phyloP scores from a whole-genome alignment of 2,113 vertebrate genomes.

The Pampusana beccarii region DNA sequence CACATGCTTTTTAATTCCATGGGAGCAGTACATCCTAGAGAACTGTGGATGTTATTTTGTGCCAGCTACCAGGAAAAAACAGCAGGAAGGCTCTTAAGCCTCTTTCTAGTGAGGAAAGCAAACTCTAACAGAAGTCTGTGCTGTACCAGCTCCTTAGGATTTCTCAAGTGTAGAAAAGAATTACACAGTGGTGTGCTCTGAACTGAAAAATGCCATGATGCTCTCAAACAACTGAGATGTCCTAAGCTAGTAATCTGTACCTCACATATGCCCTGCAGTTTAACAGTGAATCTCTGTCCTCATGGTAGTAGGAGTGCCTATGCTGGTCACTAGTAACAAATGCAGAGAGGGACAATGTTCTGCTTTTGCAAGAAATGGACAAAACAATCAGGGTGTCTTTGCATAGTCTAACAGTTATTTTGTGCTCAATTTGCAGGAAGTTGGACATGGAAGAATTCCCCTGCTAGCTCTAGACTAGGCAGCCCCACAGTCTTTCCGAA shows the following conservation, averaged over 20 bases:
- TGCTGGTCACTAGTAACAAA: not conserved
- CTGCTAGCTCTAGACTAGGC: not conserved
- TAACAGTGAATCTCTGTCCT: not conserved
- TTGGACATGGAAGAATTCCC: not conserved
- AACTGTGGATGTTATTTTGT: not conserved
- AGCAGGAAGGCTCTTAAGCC: not conserved
- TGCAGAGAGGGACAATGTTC: not conserved
- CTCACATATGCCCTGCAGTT: not conserved
- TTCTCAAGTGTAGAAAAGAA: not conserved
- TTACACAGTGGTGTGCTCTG: not conserved
- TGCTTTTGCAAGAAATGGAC: not conserved
- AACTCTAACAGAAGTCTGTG: not conserved
- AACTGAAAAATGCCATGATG: not conserved
- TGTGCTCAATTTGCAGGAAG: not conserved
- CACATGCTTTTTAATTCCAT: not conserved
- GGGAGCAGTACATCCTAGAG: not conserved
- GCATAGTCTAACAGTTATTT: not conserved
- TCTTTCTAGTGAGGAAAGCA: not conserved
- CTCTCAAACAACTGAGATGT: not conserved
- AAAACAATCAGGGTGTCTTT: not conserved
- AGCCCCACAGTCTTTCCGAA: not conserved
- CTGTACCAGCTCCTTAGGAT: not conserved
- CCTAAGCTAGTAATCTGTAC: not conserved
- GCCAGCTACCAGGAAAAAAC: not conserved
- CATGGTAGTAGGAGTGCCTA: not conserved